Conservation (phyloP, 2,888 invertebrate species). For the Sinhomidia bicolor region DNA sequence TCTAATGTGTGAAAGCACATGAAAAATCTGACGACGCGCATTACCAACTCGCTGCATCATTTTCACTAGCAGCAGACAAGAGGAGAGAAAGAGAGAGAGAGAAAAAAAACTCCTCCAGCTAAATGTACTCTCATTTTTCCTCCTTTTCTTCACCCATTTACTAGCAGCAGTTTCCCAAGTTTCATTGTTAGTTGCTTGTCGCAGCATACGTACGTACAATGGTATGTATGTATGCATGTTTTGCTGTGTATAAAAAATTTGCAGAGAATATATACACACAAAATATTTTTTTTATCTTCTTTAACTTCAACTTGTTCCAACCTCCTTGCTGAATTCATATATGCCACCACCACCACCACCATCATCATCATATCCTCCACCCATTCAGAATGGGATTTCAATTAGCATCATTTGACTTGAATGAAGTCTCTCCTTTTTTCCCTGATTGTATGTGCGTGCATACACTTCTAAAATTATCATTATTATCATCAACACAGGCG, state of each 20-base stretch:
- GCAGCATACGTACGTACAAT: too few relatives aligned
- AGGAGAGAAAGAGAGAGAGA: neutral
- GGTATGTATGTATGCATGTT: too few relatives aligned
- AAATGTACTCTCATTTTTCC: slow-evolving; percentile 4
- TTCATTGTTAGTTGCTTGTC: slow-evolving; percentile 13
- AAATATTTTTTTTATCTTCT: slow-evolving; percentile 31
- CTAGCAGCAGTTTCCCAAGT: slow-evolving; percentile 11
- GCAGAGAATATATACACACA: slow-evolving; percentile 24
- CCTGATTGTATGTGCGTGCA: slow-evolving; percentile 37
- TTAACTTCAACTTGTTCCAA: neutral
- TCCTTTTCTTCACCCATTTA: neutral
- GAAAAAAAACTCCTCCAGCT: slow-evolving; percentile 16
- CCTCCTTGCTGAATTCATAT: too few relatives aligned
- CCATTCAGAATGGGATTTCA: slow-evolving; percentile 46
- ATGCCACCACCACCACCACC: neutral
- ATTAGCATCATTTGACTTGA: slow-evolving; percentile 64
- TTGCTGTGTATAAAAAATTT: too few relatives aligned
- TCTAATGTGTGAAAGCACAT: slow-evolving; percentile 24
- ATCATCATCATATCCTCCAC: neutral
- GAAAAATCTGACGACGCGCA: slow-evolving; percentile 20
- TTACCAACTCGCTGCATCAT: slow-evolving; percentile 2
- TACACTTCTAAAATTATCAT: slow-evolving; percentile 12
- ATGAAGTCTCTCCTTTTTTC: slow-evolving; percentile 30
- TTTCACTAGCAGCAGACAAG: neutral
- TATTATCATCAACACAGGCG: neutral